These are phyloP conservation scores for Beroe ovata DNA, from an alignment of 37 sponge, comb jelly and placozoan species.

Conservation along the genomic window DNA sequence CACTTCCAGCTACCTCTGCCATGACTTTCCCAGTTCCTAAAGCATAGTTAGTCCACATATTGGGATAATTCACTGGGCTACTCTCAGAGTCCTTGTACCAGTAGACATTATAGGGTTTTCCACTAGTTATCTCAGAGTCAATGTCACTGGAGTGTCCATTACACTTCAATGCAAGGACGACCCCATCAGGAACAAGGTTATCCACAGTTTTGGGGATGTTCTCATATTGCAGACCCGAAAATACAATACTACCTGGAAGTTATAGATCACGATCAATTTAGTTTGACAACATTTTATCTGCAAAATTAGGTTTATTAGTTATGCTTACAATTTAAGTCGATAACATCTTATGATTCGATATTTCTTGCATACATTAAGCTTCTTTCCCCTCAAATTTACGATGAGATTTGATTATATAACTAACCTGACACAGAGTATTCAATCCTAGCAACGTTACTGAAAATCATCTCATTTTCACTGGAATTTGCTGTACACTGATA, in stretches of 20 bases:
- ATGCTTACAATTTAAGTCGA: no score
- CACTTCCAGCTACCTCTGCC: neutral
- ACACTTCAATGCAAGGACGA: neutral
- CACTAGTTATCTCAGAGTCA: neutral
- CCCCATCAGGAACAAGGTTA: neutral
- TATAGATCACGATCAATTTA: no score
- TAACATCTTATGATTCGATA: no score
- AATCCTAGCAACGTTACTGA: constrained; percentile 7
- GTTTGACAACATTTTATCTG: no score
- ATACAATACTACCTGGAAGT: no score
- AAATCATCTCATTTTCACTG: neutral
- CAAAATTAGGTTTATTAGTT: no score
- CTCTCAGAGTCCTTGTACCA: neutral
- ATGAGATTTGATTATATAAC: neutral
- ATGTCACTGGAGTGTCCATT: neutral
- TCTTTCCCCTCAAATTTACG: no score
- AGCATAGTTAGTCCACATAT: constrained; percentile 47
- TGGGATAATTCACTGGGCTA: neutral
- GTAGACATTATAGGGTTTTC: constrained; percentile 16
- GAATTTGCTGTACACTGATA: constrained; percentile 4
- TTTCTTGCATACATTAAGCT: no score
- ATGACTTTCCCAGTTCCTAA: no score
- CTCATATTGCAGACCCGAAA: no score
- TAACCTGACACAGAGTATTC: neutral
- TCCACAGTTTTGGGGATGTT: neutral